Evolutionary conservation across 2,888 invertebrate species (phyloP), one percentile per base, ranked within the genome.

Genomic region (Perizoma affinitatum): DNA sequence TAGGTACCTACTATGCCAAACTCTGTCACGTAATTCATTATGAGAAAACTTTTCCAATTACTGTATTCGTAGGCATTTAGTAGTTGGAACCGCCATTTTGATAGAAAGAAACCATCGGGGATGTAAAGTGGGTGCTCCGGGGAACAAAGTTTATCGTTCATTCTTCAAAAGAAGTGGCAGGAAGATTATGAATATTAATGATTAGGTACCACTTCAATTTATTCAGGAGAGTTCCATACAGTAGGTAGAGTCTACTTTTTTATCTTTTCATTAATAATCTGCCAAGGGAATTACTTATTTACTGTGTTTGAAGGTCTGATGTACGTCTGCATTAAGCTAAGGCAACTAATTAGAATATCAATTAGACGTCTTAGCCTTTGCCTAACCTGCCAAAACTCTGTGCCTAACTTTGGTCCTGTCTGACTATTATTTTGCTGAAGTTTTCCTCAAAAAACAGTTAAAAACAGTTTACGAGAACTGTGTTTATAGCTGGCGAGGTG

Each of bases 31-130:
- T 54, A 51, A 54, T 51, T 50, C 50, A 60, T 53, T 58, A 51
- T 48, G 42, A 42, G 42, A 42, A 54, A 60, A 60, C 50, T 60
- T 60, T 54, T 60, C 51, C 59, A 60, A 60, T 60, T 54, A 59
- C 59, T 50, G 38, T 49, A 45, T 40, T 54, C 41, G 40, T n/a
- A 51, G 53, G 45, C 49, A 49, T 40, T 46, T 46, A 44, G 54
- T 54, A 49, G 59, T 59, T 58, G 6, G 50, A 47, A 48, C 54
- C 44, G 34, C 7, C 10, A 34, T 8, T 10, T 35, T 6, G 8
- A 22, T 9, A 50, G 42, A 43, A 2, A 53, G 43, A 58, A 58
- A 43, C 47, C 52, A 36, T 34, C 5, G 9, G 41, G 41, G 44
- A 45, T 41, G 22, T 45, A 50, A 49, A 46, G 11, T 45, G 9